These are phyloP conservation scores for Camelus dromedarius DNA, from an alignment of 2,113 vertebrate genomes.

Conservation along the genomic window DNA sequence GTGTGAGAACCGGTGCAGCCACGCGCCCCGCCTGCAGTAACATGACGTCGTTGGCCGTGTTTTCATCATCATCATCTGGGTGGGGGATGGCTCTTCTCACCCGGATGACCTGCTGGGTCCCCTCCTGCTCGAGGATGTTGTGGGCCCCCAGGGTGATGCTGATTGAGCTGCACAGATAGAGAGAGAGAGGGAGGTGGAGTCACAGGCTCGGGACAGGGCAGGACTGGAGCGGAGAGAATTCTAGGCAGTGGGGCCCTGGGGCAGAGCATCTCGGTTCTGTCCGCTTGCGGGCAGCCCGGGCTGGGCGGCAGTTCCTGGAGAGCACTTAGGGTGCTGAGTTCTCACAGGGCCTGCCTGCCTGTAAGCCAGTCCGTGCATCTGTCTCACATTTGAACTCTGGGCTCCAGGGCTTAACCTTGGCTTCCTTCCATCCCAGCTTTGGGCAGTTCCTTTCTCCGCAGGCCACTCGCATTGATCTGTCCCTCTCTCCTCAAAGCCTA, in stretches of 20 bases:
- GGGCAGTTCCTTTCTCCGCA: background rate
- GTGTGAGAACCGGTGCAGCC: background rate
- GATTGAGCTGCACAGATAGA: background rate
- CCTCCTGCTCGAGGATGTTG: accelerated
- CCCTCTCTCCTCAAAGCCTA: background rate
- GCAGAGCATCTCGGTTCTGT: too few species aligned
- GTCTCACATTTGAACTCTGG: background rate
- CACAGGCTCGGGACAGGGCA: background rate
- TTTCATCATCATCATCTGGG: accelerated
- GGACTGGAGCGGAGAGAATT: background rate
- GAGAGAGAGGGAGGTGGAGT: background rate
- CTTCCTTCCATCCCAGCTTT: background rate
- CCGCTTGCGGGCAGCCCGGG: background rate
- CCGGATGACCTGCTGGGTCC: background rate
- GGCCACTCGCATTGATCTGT: too few species aligned
- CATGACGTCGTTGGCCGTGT: background rate
- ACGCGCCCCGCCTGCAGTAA: constrained; percentile 18
- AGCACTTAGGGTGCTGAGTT: background rate
- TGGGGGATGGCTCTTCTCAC: background rate
- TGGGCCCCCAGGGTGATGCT: constrained; percentile 57
- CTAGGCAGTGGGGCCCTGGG: accelerated
- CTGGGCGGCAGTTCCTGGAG: background rate
- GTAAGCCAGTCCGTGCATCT: background rate
- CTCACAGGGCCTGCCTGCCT: background rate
- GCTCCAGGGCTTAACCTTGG: background rate